Evolutionary conservation across 53 echinoderm and acorn worm species (phyloP), one percentile per base, ranked within the genome.

Genomic region (Astropecten irregularis): DNA sequence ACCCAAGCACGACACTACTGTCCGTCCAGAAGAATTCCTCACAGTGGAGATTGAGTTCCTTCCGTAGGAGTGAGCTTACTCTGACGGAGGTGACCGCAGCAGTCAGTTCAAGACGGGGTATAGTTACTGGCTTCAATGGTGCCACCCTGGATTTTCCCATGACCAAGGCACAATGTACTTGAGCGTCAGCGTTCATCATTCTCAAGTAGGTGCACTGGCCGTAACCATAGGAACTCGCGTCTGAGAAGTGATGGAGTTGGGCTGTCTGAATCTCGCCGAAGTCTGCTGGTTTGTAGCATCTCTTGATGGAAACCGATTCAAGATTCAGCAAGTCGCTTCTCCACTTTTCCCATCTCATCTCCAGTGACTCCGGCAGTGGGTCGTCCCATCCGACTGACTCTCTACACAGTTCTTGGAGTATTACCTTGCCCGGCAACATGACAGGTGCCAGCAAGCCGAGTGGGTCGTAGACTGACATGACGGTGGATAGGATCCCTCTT

Each of bases 381-480:
- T 87, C 84, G 69, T 95, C 92, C 92, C 89, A 92, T 21, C 83
- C 84, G 25, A 64, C 84, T 26, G 64, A 64, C 13, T 71, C 55
- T 19, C 50, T 68, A 38, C 95, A 95, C 47, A 92, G 40, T 25
- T 89, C 74, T 67, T 95, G 91, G 14, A 95, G 66, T 48, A 95
- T 86, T 22, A 64, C 53, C 65, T 87, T 92, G 23, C 87, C 95
- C 4, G 54, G 47, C 72, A 95, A 46, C 29, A 87, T 54, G 8
- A 95, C 68, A 26, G 95, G 95, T 4, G 89, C 95, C 8, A 91
- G 4, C 22, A 94, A 53, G 40, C 88, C 94, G 19, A 91, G 52
- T 18, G 94, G 94, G 22, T 94, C 91, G 49, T 90, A 93, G 22
- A 94, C 22, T 16, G 94, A 91, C 58, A 73, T 82, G 5, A 94